Conservation (phyloP, 2,113 vertebrate species). For the Gopherus flavomarginatus region DNA sequence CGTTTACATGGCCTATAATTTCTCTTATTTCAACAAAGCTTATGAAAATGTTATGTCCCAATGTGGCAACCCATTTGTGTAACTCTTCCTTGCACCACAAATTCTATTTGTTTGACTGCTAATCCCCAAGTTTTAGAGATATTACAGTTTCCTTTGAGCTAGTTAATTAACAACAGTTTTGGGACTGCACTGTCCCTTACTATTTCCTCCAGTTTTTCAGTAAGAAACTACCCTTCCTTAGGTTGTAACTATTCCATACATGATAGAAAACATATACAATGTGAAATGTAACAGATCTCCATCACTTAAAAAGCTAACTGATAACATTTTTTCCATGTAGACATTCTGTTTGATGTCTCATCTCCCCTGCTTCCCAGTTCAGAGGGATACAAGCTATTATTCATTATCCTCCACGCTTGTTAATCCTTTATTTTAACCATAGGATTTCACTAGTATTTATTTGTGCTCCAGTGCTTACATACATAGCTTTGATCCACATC, state of each 20-base stretch:
- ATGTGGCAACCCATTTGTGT: neutral
- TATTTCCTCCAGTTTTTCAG: constrained; percentile 13
- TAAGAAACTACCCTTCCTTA: neutral
- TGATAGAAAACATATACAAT: neutral
- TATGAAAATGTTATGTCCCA: constrained; percentile 45
- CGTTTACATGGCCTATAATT: accelerated
- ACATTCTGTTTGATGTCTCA: neutral
- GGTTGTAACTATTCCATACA: neutral
- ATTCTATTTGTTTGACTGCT: constrained; percentile 24
- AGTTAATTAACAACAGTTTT: constrained; percentile 17
- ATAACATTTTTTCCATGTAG: neutral
- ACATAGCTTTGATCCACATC: neutral
- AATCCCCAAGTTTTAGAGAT: constrained; percentile 1
- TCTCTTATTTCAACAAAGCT: constrained; percentile 30
- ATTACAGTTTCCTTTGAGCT: constrained; percentile 16
- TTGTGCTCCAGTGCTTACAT: neutral
- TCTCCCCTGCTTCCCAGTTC: neutral
- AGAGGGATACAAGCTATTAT: neutral
- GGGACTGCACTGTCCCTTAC: constrained; percentile 15
- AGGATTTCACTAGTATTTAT: neutral
- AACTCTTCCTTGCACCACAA: constrained; percentile 25
- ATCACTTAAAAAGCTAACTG: neutral
- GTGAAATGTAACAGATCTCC: neutral
- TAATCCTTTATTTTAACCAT: neutral
- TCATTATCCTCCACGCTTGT: neutral